These are phyloP conservation scores for Pelodytes ibericus DNA, from an alignment of 2,797 vertebrate genomes.

Conservation along the genomic window DNA sequence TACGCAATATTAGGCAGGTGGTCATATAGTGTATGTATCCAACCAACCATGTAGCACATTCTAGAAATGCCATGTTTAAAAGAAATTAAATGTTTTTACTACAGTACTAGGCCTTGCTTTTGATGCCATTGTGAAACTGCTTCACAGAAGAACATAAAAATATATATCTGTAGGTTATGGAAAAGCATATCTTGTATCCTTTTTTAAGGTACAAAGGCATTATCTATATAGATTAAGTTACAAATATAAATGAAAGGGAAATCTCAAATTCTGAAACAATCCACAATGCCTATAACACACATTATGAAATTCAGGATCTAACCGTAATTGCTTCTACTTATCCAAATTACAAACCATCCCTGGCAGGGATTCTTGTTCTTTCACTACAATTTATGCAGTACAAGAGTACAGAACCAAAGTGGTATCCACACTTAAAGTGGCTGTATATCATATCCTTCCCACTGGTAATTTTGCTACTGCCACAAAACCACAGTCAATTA, in stretches of 20 bases:
- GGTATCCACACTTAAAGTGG: slow-evolving; percentile 22
- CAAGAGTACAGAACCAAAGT: slow-evolving; percentile 31
- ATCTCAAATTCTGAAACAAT: background rate
- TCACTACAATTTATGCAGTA: slow-evolving; percentile 33
- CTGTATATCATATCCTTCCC: slow-evolving; percentile 27
- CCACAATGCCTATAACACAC: background rate
- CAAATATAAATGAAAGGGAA: background rate
- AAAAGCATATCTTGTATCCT: too few species aligned
- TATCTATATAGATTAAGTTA: too few species aligned
- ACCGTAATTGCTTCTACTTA: slow-evolving; percentile 30
- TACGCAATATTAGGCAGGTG: too few species aligned
- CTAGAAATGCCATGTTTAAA: too few species aligned
- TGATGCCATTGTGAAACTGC: too few species aligned
- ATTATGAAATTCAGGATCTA: slow-evolving; percentile 14
- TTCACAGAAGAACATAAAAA: too few species aligned
- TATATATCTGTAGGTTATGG: too few species aligned
- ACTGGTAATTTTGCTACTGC: slow-evolving; percentile 35
- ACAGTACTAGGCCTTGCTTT: too few species aligned
- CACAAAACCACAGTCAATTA: slow-evolving; percentile 53
- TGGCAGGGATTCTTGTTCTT: slow-evolving; percentile 16
- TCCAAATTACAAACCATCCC: slow-evolving; percentile 33
- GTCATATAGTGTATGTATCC: too few species aligned
- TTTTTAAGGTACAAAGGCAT: too few species aligned
- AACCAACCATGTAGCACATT: too few species aligned
- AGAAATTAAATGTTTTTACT: too few species aligned